Evolutionary conservation across 2,113 vertebrate species (phyloP).

Genomic region (Micronisus gabar): DNA sequence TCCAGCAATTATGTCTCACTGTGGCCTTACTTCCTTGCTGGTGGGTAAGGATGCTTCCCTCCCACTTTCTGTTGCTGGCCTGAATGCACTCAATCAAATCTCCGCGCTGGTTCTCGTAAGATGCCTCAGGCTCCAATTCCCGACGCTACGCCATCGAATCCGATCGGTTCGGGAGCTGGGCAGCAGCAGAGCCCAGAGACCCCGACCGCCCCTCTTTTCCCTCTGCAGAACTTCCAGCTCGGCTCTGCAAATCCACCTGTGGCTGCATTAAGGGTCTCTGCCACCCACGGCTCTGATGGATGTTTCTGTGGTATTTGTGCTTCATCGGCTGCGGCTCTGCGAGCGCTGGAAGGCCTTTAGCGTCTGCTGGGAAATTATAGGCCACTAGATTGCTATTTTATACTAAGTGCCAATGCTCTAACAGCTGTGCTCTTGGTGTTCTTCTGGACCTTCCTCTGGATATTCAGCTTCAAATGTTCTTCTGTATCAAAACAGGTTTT

Average conservation of each 20-base stretch:
- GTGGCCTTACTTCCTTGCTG: background rate
- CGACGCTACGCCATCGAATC: fast-evolving
- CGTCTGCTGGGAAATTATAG: background rate
- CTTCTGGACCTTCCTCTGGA: background rate
- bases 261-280: background rate
- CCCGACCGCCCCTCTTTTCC: fast-evolving
- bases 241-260: background rate
- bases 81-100: background rate
- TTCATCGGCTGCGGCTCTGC: background rate
- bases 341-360: background rate
- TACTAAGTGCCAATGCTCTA: background rate
- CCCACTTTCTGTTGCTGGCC: fast-evolving
- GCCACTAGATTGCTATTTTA: background rate
- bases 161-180: background rate
- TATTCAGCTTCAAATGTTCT: background rate
- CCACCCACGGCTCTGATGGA: background rate
- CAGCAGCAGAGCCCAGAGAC: background rate
- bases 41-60: background rate
- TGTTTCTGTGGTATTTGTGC: background rate
- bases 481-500: background rate
- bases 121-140: fast-evolving
- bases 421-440: background rate
- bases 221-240: background rate
- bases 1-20: background rate
- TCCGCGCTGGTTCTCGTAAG: background rate